These are phyloP conservation scores for Pomphorhynchus laevis DNA, from an alignment of 1,140 invertebrate genomes.

Conservation along the genomic window DNA sequence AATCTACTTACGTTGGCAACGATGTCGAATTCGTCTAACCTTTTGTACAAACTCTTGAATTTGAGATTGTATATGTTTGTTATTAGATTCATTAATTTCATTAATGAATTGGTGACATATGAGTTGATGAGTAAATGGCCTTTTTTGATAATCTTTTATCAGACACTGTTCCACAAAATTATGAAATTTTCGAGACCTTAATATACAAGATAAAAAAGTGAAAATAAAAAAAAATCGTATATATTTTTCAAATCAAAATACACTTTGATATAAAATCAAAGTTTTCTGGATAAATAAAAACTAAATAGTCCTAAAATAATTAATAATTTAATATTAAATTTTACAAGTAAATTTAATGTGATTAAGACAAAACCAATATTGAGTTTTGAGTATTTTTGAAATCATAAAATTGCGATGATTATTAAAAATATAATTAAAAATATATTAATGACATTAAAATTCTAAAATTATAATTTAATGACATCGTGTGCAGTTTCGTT, in stretches of 20 bases:
- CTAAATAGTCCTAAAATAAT: neutral
- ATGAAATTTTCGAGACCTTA: conserved; percentile 22
- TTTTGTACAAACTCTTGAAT: conserved; percentile 95
- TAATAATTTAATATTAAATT: neutral
- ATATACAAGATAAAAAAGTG: neutral
- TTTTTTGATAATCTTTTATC: conserved; percentile 83
- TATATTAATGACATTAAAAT: too few relatives aligned
- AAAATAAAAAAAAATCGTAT: neutral
- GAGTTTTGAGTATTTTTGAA: too few relatives aligned
- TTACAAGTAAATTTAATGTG: too few relatives aligned
- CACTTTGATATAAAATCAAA: neutral
- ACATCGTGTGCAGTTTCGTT: too few relatives aligned
- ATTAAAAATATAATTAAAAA: too few relatives aligned
- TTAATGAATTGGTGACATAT: conserved; percentile 81
- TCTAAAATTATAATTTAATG: too few relatives aligned
- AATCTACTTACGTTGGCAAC: too few relatives aligned
- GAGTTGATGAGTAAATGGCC: conserved; percentile 83
- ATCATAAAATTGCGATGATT: too few relatives aligned
- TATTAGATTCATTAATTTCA: conserved; percentile 85
- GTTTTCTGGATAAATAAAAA: neutral
- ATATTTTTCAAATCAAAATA: conserved; percentile 3
- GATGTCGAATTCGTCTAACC: too few relatives aligned
- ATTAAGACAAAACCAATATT: too few relatives aligned
- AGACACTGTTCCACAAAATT: conserved; percentile 44
- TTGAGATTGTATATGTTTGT: conserved; percentile 77